Conservation (phyloP, 2,888 invertebrate genomes). For the Ophion ellenae region DNA sequence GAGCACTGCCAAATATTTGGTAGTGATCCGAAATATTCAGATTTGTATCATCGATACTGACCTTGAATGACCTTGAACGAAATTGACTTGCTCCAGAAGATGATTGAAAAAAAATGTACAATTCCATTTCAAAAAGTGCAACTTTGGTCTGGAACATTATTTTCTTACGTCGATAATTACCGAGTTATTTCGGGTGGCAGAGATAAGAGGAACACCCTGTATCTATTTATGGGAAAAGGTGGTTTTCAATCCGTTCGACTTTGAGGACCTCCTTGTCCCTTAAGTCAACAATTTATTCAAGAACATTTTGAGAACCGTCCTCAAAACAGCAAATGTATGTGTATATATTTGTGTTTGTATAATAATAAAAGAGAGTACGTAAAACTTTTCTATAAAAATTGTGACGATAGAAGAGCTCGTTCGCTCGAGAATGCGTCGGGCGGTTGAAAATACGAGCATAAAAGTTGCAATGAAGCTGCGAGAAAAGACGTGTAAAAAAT, state of each 20-base stretch:
- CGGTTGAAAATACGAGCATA: constrained; percentile 50
- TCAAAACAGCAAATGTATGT: neutral
- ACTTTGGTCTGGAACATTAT: no score
- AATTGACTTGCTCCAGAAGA: no score
- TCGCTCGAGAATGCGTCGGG: constrained; percentile 29
- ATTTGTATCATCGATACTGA: no score
- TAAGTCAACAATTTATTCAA: neutral
- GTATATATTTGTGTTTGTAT: neutral
- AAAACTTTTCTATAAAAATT: constrained; percentile 52
- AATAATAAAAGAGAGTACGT: constrained; percentile 35
- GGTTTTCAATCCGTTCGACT: neutral
- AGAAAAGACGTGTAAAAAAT: constrained; percentile 26
- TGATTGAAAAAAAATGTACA: no score
- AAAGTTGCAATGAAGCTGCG: constrained; percentile 43
- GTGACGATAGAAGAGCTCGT: constrained; percentile 40
- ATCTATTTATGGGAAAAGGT: neutral
- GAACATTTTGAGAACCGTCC: neutral
- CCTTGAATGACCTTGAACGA: no score
- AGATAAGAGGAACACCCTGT: no score
- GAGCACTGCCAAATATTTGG: no score
- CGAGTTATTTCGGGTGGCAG: no score
- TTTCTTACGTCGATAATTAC: no score
- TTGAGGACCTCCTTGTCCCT: neutral
- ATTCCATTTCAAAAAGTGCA: no score
- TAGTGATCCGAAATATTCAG: no score